A percentile compares a stretch with the other conserved stretches of the same genome.
These are phyloP conservation scores for Sebastes diaconus DNA, from an alignment of 2,797 vertebrate genomes.

Conservation along the genomic window DNA sequence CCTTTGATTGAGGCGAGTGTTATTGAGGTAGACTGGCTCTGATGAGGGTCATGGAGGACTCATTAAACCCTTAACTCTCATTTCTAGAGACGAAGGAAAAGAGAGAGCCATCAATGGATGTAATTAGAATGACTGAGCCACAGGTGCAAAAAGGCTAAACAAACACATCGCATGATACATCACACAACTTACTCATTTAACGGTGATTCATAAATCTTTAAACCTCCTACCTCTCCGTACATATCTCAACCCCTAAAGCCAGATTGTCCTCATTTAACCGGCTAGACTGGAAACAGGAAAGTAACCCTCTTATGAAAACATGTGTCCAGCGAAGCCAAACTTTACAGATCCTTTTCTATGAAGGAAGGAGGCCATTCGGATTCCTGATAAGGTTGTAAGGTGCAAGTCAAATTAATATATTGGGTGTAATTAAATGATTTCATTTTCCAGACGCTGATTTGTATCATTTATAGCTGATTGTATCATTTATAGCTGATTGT, in stretches of 20 bases:
- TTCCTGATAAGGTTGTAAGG: not conserved
- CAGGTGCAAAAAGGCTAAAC: slow-evolving; percentile 62
- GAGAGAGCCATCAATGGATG: slow-evolving; percentile 22
- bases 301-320: not conserved
- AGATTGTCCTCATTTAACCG: not conserved
- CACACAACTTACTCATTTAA: not conserved
- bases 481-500: not conserved
- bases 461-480: not conserved
- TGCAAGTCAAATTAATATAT: not conserved
- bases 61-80: slow-evolving; percentile 67
- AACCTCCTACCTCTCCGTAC: not conserved
- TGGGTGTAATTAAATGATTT: not conserved
- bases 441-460: not conserved
- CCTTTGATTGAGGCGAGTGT: slow-evolving; percentile 47
- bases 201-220: not conserved
- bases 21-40: slow-evolving; percentile 58
- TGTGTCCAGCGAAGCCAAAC: not conserved
- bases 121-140: slow-evolving; percentile 59
- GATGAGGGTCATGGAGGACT: slow-evolving; percentile 61
- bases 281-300: not conserved
- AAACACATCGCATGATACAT: slow-evolving; percentile 23
- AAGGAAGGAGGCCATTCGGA: not conserved
- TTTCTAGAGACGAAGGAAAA: slow-evolving; percentile 41
- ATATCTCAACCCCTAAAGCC: not conserved
- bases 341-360: not conserved